A percentile compares a stretch with the other conserved stretches of the same genome.
These are phyloP conservation scores for Urocynchramus pylzowi DNA, from an alignment of 2,113 vertebrate species.

Conservation along the genomic window DNA sequence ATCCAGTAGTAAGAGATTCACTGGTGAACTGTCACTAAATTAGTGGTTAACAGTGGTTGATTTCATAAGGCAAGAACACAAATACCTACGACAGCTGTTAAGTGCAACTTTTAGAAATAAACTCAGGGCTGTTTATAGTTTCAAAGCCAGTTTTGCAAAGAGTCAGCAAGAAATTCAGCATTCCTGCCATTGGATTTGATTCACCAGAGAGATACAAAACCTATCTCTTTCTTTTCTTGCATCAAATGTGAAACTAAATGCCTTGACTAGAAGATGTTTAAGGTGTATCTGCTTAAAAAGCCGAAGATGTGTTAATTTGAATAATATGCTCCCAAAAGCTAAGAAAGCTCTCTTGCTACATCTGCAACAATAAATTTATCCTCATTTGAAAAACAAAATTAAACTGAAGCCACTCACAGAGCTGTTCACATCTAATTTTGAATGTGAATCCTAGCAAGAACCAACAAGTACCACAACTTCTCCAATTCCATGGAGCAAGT, in stretches of 20 bases:
- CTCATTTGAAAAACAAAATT: background rate
- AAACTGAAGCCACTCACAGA: background rate
- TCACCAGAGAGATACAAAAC: background rate
- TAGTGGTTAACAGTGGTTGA: background rate
- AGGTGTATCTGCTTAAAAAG: constrained; percentile 9
- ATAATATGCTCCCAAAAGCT: background rate
- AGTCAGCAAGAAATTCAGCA: background rate
- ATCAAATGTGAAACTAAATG: background rate
- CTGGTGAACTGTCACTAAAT: background rate
- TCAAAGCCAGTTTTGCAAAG: background rate
- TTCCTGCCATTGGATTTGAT: background rate
- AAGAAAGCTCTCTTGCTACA: background rate
- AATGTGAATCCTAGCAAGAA: background rate
- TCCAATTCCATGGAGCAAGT: background rate
- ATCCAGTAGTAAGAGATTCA: background rate
- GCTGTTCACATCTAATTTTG: background rate
- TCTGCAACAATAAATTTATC: background rate
- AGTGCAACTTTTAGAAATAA: background rate
- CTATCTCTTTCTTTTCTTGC: background rate
- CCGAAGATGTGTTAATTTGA: constrained; percentile 15
- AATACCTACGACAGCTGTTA: background rate
- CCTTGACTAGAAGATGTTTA: background rate
- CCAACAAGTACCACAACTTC: background rate
- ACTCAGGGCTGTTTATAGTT: background rate
- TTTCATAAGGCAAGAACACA: background rate